A percentile compares a stretch with the other conserved stretches of the same genome.
These are phyloP conservation scores for Atta colombica DNA, from an alignment of 1,140 invertebrate species.

Conservation along the genomic window DNA sequence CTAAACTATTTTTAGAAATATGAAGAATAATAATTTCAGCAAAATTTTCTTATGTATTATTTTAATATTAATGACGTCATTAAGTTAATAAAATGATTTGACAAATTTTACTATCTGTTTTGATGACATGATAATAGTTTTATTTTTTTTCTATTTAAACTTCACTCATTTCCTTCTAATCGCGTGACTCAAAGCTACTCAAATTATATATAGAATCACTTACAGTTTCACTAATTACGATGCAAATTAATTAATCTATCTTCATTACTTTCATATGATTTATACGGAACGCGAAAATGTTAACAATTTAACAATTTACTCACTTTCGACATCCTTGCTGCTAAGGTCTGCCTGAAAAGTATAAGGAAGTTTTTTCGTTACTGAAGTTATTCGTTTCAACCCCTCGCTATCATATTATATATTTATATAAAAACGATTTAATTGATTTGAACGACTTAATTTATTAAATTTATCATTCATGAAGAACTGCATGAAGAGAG, in stretches of 20 bases:
- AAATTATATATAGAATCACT: slow-evolving; percentile 44
- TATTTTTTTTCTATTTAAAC: background rate
- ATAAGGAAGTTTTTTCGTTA: slow-evolving; percentile 52
- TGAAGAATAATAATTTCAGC: background rate
- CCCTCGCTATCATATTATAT: background rate
- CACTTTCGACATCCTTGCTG: slow-evolving; percentile 91
- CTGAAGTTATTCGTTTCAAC: background rate
- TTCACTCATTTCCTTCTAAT: slow-evolving; percentile 22
- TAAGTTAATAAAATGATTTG: background rate
- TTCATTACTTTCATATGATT: background rate
- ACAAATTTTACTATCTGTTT: background rate
- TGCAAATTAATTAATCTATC: background rate
- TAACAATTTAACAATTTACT: slow-evolving; percentile 84
- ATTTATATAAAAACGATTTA: slow-evolving; percentile 28
- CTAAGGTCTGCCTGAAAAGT: slow-evolving; percentile 91
- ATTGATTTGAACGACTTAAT: background rate
- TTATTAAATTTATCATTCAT: slow-evolving; percentile 1
- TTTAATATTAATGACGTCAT: background rate
- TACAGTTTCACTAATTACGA: slow-evolving; percentile 18
- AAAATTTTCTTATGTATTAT: background rate
- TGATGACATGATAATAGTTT: background rate
- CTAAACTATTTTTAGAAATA: background rate
- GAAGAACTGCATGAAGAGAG: background rate
- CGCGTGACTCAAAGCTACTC: background rate
- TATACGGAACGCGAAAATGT: background rate